Evolutionary conservation across 2,797 vertebrate genomes (phyloP).

Genomic region (Sebastiscus tertius): DNA sequence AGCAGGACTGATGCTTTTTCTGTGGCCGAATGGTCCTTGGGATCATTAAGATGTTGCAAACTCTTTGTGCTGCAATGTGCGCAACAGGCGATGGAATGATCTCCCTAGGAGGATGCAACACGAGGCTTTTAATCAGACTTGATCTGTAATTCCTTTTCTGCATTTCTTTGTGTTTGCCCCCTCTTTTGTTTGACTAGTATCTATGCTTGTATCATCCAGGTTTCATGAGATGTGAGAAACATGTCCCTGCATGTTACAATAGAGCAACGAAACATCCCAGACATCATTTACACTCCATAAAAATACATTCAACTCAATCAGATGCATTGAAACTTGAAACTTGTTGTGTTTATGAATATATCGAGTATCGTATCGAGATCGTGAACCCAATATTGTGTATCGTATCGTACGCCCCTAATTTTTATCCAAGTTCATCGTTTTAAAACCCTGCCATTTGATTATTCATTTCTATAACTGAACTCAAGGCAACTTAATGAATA

Average conservation of each 20-base stretch:
- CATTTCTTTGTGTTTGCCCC: background rate
- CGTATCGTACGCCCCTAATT: no score
- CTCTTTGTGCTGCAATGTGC: constrained; percentile 23
- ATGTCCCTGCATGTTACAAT: background rate
- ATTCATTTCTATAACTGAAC: background rate
- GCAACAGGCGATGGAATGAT: constrained; percentile 4
- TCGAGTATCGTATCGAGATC: no score
- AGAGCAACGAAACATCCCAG: constrained; percentile 10
- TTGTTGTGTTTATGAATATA: background rate
- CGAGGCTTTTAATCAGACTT: constrained; percentile 29
- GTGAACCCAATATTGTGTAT: no score
- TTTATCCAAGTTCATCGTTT: background rate
- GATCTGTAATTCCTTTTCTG: constrained; percentile 36
- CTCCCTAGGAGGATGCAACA: constrained; percentile 18
- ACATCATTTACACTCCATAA: background rate
- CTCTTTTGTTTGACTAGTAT: background rate
- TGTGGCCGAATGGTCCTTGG: constrained; percentile 17
- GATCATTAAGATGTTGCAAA: constrained; percentile 35
- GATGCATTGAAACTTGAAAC: background rate
- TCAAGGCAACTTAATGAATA: background rate
- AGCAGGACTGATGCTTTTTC: constrained; percentile 34
- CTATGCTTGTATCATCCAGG: constrained; percentile 3
- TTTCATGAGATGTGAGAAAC: constrained; percentile 17
- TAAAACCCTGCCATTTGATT: background rate
- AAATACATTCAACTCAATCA: background rate